Evolutionary conservation across 2,888 invertebrate species (phyloP).

Genomic region (Erebia aethiops): DNA sequence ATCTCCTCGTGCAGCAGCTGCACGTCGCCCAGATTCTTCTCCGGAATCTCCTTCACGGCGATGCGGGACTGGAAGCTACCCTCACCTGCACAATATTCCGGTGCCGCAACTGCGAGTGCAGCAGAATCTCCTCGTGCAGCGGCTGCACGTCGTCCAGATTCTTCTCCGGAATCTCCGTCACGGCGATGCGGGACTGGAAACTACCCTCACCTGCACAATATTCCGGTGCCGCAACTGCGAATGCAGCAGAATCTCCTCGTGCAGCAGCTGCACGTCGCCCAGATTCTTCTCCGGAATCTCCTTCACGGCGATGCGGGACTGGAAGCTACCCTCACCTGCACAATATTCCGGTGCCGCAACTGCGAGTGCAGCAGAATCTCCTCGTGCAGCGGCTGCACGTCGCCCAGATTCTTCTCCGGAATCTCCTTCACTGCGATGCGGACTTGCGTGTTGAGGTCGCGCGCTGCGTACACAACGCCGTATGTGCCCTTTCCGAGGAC

Average conservation of each 20-base stretch:
- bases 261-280: conserved; percentile 98
- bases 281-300: conserved; percentile 98
- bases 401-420: conserved; percentile 96
- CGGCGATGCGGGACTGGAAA: conserved; percentile 79
- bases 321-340: conserved; percentile 88
- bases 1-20: conserved; percentile 99
- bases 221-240: conserved; percentile 97
- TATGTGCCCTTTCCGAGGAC: conserved; percentile 97
- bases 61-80: not conserved
- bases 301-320: conserved; percentile 88
- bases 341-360: conserved; percentile 89
- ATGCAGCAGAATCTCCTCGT: conserved; percentile 98
- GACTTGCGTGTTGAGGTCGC: conserved; percentile 96
- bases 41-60: conserved; percentile 99
- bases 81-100: conserved; percentile 95
- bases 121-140: conserved; percentile 97
- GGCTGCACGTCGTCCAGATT: conserved; percentile 98
- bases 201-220: conserved; percentile 90
- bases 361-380: conserved; percentile 99
- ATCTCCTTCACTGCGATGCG: conserved; percentile 99
- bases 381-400: conserved; percentile 98
- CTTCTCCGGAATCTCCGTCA: conserved; percentile 98
- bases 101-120: conserved; percentile 97
- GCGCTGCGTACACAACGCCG: conserved; percentile 96
- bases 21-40: conserved; percentile 96